Conservation (phyloP, 2,888 invertebrate species). For the Acleris sparsana region DNA sequence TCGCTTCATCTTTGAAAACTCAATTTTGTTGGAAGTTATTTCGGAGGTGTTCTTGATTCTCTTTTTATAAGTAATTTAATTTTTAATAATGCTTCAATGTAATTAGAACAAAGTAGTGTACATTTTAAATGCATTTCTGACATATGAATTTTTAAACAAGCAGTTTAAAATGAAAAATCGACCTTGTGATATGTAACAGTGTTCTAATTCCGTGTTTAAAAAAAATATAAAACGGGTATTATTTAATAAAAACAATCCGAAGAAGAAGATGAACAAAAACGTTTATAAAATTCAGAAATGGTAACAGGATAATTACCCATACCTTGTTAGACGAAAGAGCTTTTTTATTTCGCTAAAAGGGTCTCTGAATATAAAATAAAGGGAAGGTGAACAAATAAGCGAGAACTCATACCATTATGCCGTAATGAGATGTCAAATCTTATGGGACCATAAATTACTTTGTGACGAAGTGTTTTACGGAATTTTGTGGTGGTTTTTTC, state of each 20-base stretch:
- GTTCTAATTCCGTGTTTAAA: too few species aligned
- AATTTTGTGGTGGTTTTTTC: constrained; percentile 4
- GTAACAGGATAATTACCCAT: constrained; percentile 14
- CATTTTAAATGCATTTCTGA: too few species aligned
- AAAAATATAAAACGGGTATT: too few species aligned
- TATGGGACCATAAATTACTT: constrained; percentile 39
- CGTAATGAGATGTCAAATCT: constrained; percentile 58
- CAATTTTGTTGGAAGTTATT: neutral
- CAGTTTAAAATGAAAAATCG: too few species aligned
- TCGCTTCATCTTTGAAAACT: neutral
- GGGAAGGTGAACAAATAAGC: constrained; percentile 37
- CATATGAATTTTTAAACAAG: too few species aligned
- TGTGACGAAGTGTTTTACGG: constrained; percentile 2
- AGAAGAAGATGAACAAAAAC: neutral
- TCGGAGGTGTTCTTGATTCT: neutral
- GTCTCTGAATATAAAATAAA: constrained; percentile 18
- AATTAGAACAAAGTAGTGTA: too few species aligned
- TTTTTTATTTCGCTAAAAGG: constrained; percentile 2
- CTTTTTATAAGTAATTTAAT: too few species aligned
- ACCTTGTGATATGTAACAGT: too few species aligned
- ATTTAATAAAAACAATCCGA: too few species aligned
- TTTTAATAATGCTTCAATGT: too few species aligned
- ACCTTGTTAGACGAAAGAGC: constrained; percentile 3
- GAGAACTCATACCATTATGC: constrained; percentile 50
- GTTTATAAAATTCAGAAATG: constrained; percentile 3